phyloP scores from a whole-genome alignment of 2,888 invertebrate genomes.

The Napeogenes inachia region DNA sequence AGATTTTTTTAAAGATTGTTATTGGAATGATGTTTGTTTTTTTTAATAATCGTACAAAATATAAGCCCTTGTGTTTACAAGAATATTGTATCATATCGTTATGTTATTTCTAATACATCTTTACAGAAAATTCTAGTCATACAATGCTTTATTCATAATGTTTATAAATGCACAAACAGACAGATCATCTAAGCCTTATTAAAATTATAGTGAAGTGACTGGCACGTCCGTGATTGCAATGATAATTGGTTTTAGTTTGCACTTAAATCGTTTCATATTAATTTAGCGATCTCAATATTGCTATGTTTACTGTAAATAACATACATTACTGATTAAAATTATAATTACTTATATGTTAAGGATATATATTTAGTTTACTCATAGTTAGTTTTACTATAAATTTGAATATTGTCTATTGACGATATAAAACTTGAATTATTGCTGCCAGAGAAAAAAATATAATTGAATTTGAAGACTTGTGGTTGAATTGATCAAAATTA shows the following conservation, averaged over 20 bases:
- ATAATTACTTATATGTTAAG: too few relatives aligned
- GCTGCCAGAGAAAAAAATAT: too few relatives aligned
- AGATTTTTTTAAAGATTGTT: too few relatives aligned
- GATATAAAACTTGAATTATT: too few relatives aligned
- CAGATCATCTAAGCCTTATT: slow-evolving; percentile 36
- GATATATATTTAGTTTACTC: too few relatives aligned
- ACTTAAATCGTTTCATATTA: background rate
- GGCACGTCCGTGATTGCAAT: slow-evolving; percentile 19
- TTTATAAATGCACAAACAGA: slow-evolving; percentile 26
- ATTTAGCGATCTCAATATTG: background rate
- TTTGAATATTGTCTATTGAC: too few relatives aligned
- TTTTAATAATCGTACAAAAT: background rate
- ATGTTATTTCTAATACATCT: slow-evolving; percentile 35
- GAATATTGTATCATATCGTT: slow-evolving; percentile 44
- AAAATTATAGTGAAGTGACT: slow-evolving; percentile 28
- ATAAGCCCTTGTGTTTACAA: slow-evolving; percentile 19
- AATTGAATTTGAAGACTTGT: too few relatives aligned
- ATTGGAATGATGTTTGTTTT: too few relatives aligned
- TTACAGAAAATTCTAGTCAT: slow-evolving; percentile 19
- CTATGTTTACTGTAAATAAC: background rate
- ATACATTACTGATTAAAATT: too few relatives aligned
- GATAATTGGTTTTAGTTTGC: slow-evolving; percentile 25
- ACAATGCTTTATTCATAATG: slow-evolving; percentile 32
- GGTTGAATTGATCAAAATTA: too few relatives aligned
- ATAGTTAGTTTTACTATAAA: too few relatives aligned